A percentile compares a stretch with the other conserved stretches of the same genome.
These are phyloP conservation scores for Zaprionus lineosus DNA, from an alignment of 2,888 invertebrate genomes.

Conservation along the genomic window DNA sequence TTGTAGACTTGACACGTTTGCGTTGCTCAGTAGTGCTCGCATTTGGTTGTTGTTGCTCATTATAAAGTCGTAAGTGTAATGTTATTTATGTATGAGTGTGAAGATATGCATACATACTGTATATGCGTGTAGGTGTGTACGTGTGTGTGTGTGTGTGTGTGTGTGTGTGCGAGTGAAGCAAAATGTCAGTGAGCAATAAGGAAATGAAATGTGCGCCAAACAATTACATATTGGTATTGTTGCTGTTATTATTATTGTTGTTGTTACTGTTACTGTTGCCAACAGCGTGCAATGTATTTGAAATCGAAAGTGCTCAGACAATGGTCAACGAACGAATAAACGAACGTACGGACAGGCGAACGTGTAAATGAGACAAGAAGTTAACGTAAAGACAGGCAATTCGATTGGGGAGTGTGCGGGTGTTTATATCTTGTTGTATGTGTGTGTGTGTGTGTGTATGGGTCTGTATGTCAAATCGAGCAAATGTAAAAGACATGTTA, in stretches of 20 bases:
- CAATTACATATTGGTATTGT: conserved; percentile 64
- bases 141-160: conserved; percentile 27
- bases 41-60: conserved; percentile 49
- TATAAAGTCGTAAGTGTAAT: conserved; percentile 65
- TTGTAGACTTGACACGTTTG: conserved; percentile 45
- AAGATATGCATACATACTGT: conserved; percentile 23
- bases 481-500: not conserved
- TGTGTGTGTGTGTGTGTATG: conserved; percentile 4
- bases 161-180: conserved; percentile 43
- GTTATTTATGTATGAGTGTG: conserved; percentile 33
- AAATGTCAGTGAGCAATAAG: conserved; percentile 77
- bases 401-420: not conserved
- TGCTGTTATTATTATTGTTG: conserved; percentile 27
- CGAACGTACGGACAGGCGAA: conserved; percentile 12
- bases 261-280: conserved; percentile 10
- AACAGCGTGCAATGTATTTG: conserved; percentile 49
- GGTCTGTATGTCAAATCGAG: too few relatives aligned
- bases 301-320: conserved; percentile 73
- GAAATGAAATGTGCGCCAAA: conserved; percentile 75
- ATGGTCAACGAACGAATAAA: conserved; percentile 51
- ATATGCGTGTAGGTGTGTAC: conserved; percentile 30
- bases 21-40: conserved; percentile 45
- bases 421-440: too few relatives aligned
- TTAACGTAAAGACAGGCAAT: not conserved
- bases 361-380: conserved; percentile 4